Conservation (phyloP, 2,113 vertebrate genomes). For the Macaca fascicularis region T2T-MFA8v1.1 NC_088378.1:119161501-119162000, state of each 20-base stretch:
- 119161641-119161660: background rate
- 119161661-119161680: background rate
- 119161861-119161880: background rate
- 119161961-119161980: background rate
- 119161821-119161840: background rate
- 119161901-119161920: rapidly evolving
- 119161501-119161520: background rate
- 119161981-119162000: background rate
- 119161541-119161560: background rate
- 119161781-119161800: background rate
- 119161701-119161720: background rate
- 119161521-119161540: background rate
- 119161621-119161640: background rate
- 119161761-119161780: background rate
- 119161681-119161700: background rate
- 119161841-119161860: background rate
- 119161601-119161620: background rate
- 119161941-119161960: background rate
- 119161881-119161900: background rate
- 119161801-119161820: background rate
- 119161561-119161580: background rate
- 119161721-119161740: background rate
- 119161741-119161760: background rate
- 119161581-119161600: background rate
- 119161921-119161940: rapidly evolving